Evolutionary conservation across 2,888 invertebrate species (phyloP).

Genomic region (Helleia helle): DNA sequence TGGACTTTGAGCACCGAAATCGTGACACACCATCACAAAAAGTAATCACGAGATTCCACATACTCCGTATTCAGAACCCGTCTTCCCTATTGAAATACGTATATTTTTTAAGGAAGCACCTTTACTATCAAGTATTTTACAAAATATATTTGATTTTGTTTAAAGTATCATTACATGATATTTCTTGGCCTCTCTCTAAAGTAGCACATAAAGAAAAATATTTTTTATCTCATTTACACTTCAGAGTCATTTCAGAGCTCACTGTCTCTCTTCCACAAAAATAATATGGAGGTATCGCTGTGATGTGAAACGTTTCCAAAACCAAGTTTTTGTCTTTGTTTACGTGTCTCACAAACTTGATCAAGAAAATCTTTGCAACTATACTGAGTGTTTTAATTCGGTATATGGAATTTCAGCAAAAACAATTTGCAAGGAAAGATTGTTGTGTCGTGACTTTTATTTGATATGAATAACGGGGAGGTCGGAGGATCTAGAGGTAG

Average conservation of each 20-base stretch:
- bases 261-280: conserved; percentile 32
- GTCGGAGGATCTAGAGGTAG: conserved; percentile 64
- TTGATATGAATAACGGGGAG: conserved; percentile 71
- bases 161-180: no score
- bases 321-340: conserved; percentile 59
- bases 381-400: conserved; percentile 21
- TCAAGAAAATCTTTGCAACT: conserved; percentile 18
- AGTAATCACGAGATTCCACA: no score
- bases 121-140: no score
- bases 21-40: no score
- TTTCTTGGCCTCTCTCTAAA: not conserved
- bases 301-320: conserved; percentile 38
- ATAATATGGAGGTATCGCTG: conserved; percentile 60
- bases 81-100: no score
- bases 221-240: conserved; percentile 5
- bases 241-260: no score
- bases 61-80: no score
- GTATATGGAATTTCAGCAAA: conserved; percentile 51
- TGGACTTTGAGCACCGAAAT: no score
- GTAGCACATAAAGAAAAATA: not conserved
- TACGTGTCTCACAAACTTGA: conserved; percentile 52
- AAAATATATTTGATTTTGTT: no score
- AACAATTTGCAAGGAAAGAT: conserved; percentile 29
- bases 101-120: no score
- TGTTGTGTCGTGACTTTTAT: conserved; percentile 24